Base-by-base conservation (phyloP, 2,797 vertebrate species). In the Cossypha niveicapilla region DNA sequence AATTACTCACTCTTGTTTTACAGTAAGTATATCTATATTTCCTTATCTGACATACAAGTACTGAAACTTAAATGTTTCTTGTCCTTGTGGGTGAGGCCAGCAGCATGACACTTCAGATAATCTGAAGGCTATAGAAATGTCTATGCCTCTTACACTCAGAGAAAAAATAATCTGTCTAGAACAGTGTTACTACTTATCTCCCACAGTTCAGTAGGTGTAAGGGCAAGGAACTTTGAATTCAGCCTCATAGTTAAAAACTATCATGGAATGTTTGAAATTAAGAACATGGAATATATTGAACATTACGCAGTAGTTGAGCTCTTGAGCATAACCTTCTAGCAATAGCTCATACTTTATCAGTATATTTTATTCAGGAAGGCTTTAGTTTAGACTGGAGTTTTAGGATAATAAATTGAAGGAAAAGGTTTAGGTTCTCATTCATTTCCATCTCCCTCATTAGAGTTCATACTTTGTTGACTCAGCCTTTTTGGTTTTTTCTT, bases 1-100 rank as follows among this genome's bases (percentile, higher is more conserved):
- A 99, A 97, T 98, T 99, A 92, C 98, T 99, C 95, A 99, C 99
- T 90, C 98, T 99, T 94, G 99, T 99, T 97, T 98, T 99, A 98
- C 99, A 99, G 99, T 99, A 98, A 99, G 99, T 99, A 89, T 54
- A 22, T 53, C 3, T 81, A 2, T 91, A 51, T 70, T 60, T 93
- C 37, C 16, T 73, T 88, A 81, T 24, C 47, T 92, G 16, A 76
- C 23, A 23, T 76, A 13, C 9, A 68, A 58, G 32, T 67, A 71
- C 0, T 32, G 23, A 63, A 68, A 23, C 9, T 18, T 32, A 72
- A 10, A 66, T 79, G 23, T 77, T 92, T 50, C 32, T 54, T 5
- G 5, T 35, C 22, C 18, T 12, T 73, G 16, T 65, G 61, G 24
- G 25, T 17, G 13, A 58, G 41, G 37, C 41, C 58, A 86, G 35